Percentiles rank a stretch among this genome's conserved stretches.
Conservation (phyloP, 2,888 invertebrate genomes). For the Lepidochitona cinerea region DNA sequence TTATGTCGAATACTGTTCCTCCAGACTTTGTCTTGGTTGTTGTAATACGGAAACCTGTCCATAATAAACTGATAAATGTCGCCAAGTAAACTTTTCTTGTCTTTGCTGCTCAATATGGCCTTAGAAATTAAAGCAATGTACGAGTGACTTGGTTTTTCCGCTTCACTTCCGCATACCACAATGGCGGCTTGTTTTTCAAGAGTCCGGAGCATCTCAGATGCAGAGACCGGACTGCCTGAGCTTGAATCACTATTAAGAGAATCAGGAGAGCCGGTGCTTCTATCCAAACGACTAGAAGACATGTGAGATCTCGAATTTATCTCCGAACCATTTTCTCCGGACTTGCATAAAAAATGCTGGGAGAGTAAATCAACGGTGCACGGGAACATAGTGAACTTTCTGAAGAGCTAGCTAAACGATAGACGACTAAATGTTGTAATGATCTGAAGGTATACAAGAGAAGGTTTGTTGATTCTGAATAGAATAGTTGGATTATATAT, state of each 20-base stretch:
- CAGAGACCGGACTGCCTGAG: not conserved
- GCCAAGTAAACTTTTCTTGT: conserved; percentile 60
- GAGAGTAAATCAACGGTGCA: no score
- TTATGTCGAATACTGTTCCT: conserved; percentile 67
- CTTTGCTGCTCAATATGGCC: conserved; percentile 62
- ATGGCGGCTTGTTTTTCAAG: not conserved
- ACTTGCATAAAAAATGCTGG: no score
- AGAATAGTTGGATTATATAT: no score
- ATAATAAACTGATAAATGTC: conserved; percentile 68
- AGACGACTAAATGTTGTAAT: no score
- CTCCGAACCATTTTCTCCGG: no score
- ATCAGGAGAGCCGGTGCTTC: not conserved
- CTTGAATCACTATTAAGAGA: not conserved
- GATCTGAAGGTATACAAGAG: no score
- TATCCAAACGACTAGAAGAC: no score
- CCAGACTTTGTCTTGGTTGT: conserved; percentile 64
- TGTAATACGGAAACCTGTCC: conserved; percentile 62
- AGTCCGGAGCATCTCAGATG: not conserved
- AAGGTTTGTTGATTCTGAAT: no score
- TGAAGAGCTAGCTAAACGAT: no score
- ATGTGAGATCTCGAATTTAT: no score
- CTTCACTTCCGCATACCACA: not conserved
- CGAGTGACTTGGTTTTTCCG: conserved; percentile 58
- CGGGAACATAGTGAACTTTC: no score
- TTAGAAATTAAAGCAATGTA: conserved; percentile 68